Conservation (phyloP, 2,888 invertebrate species). For the Diloba caeruleocephala region DNA sequence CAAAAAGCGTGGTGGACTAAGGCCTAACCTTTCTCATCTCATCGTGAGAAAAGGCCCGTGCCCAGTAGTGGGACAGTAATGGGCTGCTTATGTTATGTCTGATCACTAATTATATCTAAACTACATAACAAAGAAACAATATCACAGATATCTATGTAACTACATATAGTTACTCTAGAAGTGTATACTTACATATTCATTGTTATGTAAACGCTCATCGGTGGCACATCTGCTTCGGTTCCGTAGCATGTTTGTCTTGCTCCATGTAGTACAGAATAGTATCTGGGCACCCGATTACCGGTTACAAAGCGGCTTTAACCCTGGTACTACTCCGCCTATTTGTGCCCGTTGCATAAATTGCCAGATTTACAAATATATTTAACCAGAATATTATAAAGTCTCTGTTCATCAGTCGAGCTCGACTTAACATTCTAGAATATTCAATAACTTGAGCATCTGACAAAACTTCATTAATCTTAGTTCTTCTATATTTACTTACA, state of each 20-base stretch:
- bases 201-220: background rate
- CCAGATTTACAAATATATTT: slow-evolving; percentile 26
- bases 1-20: no score
- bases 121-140: no score
- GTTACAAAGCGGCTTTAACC: slow-evolving; percentile 24
- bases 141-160: background rate
- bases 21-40: no score
- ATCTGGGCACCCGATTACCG: slow-evolving; percentile 12
- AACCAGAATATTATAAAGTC: slow-evolving; percentile 11
- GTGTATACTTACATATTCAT: background rate
- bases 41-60: no score
- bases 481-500: slow-evolving; percentile 12
- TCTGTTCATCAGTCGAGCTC: background rate
- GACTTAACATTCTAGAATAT: slow-evolving; percentile 21
- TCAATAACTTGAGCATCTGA: slow-evolving; percentile 15
- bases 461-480: slow-evolving; percentile 42
- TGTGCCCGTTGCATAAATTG: slow-evolving; percentile 27
- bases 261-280: slow-evolving; percentile 8
- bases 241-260: slow-evolving; percentile 21
- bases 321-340: slow-evolving; percentile 13
- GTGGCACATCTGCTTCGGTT: slow-evolving; percentile 17
- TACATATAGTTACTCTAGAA: background rate
- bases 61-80: no score
- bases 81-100: no score
- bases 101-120: no score